phyloP scores from a whole-genome alignment of 2,797 vertebrate genomes.

The Adelosebastes latens region DNA sequence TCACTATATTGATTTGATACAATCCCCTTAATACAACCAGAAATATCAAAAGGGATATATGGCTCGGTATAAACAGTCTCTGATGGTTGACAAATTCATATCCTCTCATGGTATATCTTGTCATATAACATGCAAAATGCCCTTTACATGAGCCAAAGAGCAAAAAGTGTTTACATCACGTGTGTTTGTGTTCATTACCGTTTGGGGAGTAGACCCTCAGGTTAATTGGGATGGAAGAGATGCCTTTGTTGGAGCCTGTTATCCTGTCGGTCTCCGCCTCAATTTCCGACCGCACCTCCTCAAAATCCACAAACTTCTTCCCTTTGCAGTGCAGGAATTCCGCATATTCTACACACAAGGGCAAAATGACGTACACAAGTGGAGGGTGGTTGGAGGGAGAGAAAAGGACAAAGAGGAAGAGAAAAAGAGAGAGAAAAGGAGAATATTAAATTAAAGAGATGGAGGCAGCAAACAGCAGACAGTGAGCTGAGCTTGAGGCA shows the following conservation, averaged over 20 bases:
- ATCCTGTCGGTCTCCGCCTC: conserved; percentile 94
- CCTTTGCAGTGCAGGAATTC: conserved; percentile 98
- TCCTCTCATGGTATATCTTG: background rate
- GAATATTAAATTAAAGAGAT: conserved; percentile 52
- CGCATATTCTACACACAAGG: conserved; percentile 87
- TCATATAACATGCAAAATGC: background rate
- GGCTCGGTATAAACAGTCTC: background rate
- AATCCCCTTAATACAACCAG: background rate
- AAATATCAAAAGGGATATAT: background rate
- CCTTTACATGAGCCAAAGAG: background rate
- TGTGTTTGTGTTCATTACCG: conserved; percentile 78
- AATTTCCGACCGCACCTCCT: conserved; percentile 94
- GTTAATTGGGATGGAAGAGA: conserved; percentile 95
- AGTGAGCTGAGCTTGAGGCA: conserved; percentile 45
- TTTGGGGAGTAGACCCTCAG: conserved; percentile 93
- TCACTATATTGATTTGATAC: background rate
- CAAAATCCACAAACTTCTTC: conserved; percentile 96
- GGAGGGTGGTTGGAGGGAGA: background rate
- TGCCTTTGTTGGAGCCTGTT: conserved; percentile 97
- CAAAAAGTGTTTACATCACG: background rate
- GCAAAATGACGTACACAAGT: background rate
- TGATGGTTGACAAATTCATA: background rate
- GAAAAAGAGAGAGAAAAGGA: conserved; percentile 11
- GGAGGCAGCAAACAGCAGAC: conserved; percentile 35
- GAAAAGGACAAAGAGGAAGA: background rate